Percentiles rank a stretch among this genome's conserved stretches.
phyloP scores from a whole-genome alignment of 2,888 invertebrate species.

The Drosophila quinaria region DNA sequence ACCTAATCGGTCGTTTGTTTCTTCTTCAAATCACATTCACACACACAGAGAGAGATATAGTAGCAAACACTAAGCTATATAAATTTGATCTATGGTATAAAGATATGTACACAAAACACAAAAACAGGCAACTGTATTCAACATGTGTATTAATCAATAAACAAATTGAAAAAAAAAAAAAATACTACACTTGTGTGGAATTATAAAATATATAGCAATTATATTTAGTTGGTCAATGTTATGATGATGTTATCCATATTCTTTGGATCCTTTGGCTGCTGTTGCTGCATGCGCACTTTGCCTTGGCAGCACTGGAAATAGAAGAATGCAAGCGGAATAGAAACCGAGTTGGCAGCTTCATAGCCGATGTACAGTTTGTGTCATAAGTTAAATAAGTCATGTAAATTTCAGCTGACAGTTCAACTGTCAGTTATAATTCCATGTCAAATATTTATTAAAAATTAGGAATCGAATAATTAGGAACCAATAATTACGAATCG shows the following conservation, averaged over 20 bases:
- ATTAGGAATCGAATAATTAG: too few species aligned
- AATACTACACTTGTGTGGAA: neutral
- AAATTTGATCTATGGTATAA: constrained; percentile 26
- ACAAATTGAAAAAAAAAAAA: constrained; percentile 26
- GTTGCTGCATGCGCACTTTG: constrained; percentile 17
- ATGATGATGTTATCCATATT: constrained; percentile 4
- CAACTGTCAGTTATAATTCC: too few species aligned
- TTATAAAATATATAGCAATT: neutral
- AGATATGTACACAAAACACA: constrained; percentile 25
- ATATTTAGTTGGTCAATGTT: constrained; percentile 9
- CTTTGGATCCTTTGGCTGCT: neutral
- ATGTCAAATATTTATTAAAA: too few species aligned
- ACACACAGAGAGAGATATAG: neutral
- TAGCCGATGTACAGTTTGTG: too few species aligned
- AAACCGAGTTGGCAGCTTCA: neutral
- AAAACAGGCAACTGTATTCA: constrained; percentile 33
- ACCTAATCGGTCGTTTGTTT: constrained; percentile 54
- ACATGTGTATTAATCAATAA: constrained; percentile 55
- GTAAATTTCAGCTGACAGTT: too few species aligned
- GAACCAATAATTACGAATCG: too few species aligned
- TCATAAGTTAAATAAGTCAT: too few species aligned
- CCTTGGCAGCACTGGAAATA: constrained; percentile 28
- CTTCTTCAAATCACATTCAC: constrained; percentile 16
- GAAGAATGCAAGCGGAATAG: neutral
- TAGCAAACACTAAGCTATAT: constrained; percentile 13